phyloP scores from a whole-genome alignment of 2,797 vertebrate genomes.

The Sphaeramia orbicularis region DNA sequence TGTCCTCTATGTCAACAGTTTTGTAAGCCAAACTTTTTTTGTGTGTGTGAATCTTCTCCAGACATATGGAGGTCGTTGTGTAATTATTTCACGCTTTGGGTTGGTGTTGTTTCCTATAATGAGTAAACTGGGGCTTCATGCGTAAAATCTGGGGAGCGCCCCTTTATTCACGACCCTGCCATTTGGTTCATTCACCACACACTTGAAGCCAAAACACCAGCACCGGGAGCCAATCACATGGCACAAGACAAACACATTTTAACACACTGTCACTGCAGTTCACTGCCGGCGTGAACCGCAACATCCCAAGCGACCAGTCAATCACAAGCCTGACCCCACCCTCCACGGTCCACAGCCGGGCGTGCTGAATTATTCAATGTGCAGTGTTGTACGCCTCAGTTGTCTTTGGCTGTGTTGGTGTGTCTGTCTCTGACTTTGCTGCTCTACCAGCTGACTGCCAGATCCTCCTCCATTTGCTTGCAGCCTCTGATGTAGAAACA shows the following conservation, averaged over 20 bases:
- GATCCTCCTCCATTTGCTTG: slow-evolving; percentile 29
- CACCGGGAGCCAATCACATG: neutral
- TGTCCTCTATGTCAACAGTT: too few relatives aligned
- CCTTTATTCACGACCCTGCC: neutral
- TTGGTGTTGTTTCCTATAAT: too few relatives aligned
- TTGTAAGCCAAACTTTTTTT: too few relatives aligned
- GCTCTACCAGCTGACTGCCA: slow-evolving; percentile 61
- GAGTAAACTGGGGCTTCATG: too few relatives aligned
- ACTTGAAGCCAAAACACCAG: neutral
- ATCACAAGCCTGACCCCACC: slow-evolving; percentile 44
- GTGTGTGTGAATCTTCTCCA: too few relatives aligned
- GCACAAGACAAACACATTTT: slow-evolving; percentile 18
- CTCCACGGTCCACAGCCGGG: slow-evolving; percentile 20
- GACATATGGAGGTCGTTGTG: too few relatives aligned
- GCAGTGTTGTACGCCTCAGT: slow-evolving; percentile 56
- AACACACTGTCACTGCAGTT: neutral
- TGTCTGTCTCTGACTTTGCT: slow-evolving; percentile 42
- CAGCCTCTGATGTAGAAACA: slow-evolving; percentile 42
- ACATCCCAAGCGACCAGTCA: slow-evolving; percentile 41
- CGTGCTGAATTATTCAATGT: slow-evolving; percentile 79
- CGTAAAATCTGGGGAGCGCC: too few relatives aligned
- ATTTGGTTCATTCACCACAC: slow-evolving; percentile 3
- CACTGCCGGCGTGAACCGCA: neutral
- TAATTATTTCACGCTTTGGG: too few relatives aligned
- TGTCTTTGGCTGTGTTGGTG: slow-evolving; percentile 40